Percentiles rank a stretch among this genome's conserved stretches.
These are phyloP conservation scores for Lumbricus terrestris DNA, from an alignment of 2,888 invertebrate genomes.

Conservation along the genomic window DNA sequence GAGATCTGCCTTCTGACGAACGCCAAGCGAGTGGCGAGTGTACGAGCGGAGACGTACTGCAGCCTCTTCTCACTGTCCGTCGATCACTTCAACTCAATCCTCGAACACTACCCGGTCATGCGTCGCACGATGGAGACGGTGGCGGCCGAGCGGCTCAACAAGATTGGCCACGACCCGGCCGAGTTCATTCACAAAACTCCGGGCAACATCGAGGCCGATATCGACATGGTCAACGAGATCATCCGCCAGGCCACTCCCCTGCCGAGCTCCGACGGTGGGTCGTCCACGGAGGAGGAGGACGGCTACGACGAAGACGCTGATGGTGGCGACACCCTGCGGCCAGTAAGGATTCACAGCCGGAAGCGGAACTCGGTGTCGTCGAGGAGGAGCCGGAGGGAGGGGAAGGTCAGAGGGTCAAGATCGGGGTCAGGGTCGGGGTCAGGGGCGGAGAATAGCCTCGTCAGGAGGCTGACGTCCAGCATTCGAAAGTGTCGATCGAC, in stretches of 20 bases:
- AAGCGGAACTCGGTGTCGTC: background rate
- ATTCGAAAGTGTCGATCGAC: constrained; percentile 11
- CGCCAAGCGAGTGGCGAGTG: constrained; percentile 92
- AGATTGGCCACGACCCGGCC: constrained; percentile 92
- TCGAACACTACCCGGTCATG: constrained; percentile 98
- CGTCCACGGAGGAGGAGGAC: background rate
- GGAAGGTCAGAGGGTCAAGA: background rate
- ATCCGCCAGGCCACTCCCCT: constrained; percentile 42
- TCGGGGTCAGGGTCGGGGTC: background rate
- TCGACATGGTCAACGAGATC: constrained; percentile 54
- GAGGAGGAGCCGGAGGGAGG: background rate
- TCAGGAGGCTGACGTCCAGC: background rate
- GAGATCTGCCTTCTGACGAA: constrained; percentile 97
- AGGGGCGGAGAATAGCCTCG: constrained; percentile 4
- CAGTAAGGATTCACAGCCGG: background rate
- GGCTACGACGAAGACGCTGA: background rate
- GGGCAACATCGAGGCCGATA: constrained; percentile 57
- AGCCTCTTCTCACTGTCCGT: constrained; percentile 95
- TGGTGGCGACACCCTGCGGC: background rate
- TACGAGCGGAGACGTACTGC: constrained; percentile 96
- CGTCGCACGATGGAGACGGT: constrained; percentile 98
- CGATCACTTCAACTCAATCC: constrained; percentile 95
- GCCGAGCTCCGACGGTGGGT: constrained; percentile 30
- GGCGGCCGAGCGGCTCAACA: constrained; percentile 94
- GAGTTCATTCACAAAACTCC: constrained; percentile 51